Evolutionary conservation across 1,140 invertebrate genomes (phyloP).

Genomic region (Drosophila ironensis): DNA sequence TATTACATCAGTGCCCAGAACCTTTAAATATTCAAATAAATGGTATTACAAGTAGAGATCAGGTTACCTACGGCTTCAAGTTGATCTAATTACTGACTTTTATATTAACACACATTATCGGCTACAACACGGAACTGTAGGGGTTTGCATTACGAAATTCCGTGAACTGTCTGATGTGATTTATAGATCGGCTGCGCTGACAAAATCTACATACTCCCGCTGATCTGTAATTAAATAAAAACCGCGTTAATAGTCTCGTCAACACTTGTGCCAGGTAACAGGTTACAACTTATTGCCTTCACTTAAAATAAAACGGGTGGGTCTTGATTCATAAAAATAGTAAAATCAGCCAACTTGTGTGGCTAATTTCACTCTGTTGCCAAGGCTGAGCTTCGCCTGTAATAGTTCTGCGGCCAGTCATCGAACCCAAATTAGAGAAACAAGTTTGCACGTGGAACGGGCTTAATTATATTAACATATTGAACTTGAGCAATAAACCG

Average conservation of each 20-base stretch:
- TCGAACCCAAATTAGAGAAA: slow-evolving; percentile 21
- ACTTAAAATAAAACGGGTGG: too few relatives aligned
- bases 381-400: too few relatives aligned
- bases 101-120: not conserved
- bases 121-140: slow-evolving; percentile 4
- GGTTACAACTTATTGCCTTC: too few relatives aligned
- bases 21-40: too few relatives aligned
- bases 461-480: slow-evolving; percentile 16
- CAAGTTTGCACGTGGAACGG: slow-evolving; percentile 36
- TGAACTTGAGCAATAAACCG: slow-evolving; percentile 7
- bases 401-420: slow-evolving; percentile 14
- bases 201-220: not conserved
- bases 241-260: not conserved
- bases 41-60: too few relatives aligned
- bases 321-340: too few relatives aligned
- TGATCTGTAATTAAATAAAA: slow-evolving; percentile 4
- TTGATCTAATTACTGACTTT: slow-evolving; percentile 1
- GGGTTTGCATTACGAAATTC: slow-evolving; percentile 9
- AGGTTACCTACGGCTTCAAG: too few relatives aligned
- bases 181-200: slow-evolving; percentile 16
- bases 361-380: too few relatives aligned
- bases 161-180: slow-evolving; percentile 1
- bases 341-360: too few relatives aligned
- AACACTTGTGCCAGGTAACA: not conserved
- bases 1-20: too few relatives aligned